These are phyloP conservation scores for Nyctibius bracteatus DNA, from an alignment of 2,113 vertebrate genomes.

Conservation along the genomic window DNA sequence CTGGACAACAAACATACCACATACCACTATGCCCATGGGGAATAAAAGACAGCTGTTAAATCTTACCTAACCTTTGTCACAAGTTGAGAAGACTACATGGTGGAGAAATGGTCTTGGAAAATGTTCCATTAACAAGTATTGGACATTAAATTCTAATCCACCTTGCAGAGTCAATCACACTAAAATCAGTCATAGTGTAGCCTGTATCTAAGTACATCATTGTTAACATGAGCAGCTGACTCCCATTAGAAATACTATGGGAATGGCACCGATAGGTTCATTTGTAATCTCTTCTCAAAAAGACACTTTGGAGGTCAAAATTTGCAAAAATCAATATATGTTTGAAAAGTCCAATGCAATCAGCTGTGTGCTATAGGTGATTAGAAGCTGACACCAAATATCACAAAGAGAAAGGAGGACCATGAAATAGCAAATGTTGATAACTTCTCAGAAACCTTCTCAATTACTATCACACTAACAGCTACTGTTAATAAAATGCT, in stretches of 20 bases:
- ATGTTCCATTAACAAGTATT: not conserved
- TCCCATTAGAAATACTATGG: not conserved
- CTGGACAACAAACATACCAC: not conserved
- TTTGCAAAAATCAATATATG: not conserved
- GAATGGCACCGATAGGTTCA: not conserved
- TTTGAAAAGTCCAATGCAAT: not conserved
- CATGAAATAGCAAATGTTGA: accelerated
- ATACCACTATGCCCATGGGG: not conserved
- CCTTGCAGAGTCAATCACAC: not conserved
- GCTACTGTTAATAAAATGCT: not conserved
- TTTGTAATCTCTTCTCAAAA: not conserved
- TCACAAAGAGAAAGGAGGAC: not conserved
- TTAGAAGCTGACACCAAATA: not conserved
- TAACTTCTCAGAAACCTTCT: not conserved
- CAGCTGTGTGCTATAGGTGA: not conserved
- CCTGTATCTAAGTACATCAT: not conserved
- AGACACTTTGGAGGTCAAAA: not conserved
- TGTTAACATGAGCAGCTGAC: not conserved
- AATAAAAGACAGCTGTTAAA: not conserved
- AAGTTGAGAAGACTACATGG: not conserved
- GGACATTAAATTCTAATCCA: not conserved
- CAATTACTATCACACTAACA: not conserved
- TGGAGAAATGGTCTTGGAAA: not conserved
- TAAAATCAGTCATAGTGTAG: not conserved
- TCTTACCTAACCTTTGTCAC: not conserved